A percentile compares a stretch with the other conserved stretches of the same genome.
These are phyloP conservation scores for Drosophila micromelanica DNA, from an alignment of 1,140 invertebrate species.

Conservation along the genomic window DNA sequence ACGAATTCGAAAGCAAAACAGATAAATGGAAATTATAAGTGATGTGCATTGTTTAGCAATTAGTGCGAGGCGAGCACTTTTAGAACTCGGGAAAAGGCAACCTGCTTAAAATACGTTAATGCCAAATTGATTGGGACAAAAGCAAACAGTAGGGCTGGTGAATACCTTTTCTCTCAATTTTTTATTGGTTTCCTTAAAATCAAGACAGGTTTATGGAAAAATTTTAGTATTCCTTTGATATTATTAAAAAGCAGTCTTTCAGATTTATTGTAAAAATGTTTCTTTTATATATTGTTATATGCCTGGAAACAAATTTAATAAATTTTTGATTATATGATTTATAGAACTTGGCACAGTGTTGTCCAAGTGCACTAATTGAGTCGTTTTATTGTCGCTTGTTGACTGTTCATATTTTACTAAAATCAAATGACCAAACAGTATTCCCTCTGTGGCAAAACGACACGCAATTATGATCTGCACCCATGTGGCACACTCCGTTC, in stretches of 20 bases:
- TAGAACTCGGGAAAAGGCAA: neutral
- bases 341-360: neutral
- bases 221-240: neutral
- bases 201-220: neutral
- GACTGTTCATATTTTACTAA: constrained; percentile 36
- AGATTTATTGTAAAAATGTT: too few species aligned
- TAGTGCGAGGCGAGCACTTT: constrained; percentile 23
- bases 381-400: constrained; percentile 27
- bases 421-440: constrained; percentile 26
- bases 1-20: constrained; percentile 8
- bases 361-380: constrained; percentile 9
- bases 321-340: neutral
- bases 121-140: constrained; percentile 42
- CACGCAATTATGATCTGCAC: constrained; percentile 47
- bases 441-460: constrained; percentile 13
- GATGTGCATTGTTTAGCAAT: constrained; percentile 55
- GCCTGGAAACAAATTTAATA: too few species aligned
- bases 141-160: constrained; percentile 2
- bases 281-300: too few species aligned
- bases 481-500: constrained; percentile 29
- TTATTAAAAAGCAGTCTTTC: too few species aligned
- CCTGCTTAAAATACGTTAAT: constrained; percentile 33
- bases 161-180: constrained; percentile 16
- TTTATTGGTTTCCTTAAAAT: constrained; percentile 17
- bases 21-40: constrained; percentile 48